Percentiles rank a stretch among this genome's conserved stretches.
Evolutionary conservation across 2,888 invertebrate species (phyloP).

Genomic region (Apotomis turbidana): DNA sequence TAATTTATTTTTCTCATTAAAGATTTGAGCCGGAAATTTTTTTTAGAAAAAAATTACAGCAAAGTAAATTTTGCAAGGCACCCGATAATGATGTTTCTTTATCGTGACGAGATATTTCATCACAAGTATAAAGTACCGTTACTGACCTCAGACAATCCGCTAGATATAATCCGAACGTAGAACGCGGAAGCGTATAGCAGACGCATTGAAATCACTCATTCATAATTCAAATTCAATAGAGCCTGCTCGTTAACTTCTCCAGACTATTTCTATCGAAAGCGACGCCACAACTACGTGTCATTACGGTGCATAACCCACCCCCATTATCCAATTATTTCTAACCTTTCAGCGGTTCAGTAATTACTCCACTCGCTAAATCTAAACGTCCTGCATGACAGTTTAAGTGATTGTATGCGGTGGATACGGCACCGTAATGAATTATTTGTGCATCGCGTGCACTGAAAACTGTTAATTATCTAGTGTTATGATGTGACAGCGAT

Average conservation of each 20-base stretch:
- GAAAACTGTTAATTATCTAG: constrained; percentile 66
- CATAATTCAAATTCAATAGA: constrained; percentile 27
- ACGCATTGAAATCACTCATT: constrained; percentile 21
- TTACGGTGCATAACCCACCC: constrained; percentile 72
- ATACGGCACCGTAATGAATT: constrained; percentile 74
- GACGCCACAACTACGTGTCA: constrained; percentile 68
- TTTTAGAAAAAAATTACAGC: constrained; percentile 6
- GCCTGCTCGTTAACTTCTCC: constrained; percentile 27
- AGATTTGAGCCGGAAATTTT: constrained; percentile 7
- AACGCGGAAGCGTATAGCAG: constrained; percentile 6
- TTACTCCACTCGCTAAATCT: constrained; percentile 71
- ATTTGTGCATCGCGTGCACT: constrained; percentile 78
- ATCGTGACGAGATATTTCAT: constrained; percentile 4
- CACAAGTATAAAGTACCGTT: not conserved
- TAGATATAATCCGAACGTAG: not conserved
- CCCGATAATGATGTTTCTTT: not conserved
- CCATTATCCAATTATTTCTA: constrained; percentile 82
- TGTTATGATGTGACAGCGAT: constrained; percentile 61
- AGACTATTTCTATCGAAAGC: constrained; percentile 48
- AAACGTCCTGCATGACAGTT: constrained; percentile 78
- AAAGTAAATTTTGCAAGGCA: not conserved
- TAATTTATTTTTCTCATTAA: constrained; percentile 41
- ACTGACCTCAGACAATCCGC: constrained; percentile 34
- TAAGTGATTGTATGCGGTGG: constrained; percentile 78
- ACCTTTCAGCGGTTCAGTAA: constrained; percentile 76